These are phyloP conservation scores for Rhamphomyia laevipes DNA, from an alignment of 2,888 invertebrate species.

Conservation along the genomic window DNA sequence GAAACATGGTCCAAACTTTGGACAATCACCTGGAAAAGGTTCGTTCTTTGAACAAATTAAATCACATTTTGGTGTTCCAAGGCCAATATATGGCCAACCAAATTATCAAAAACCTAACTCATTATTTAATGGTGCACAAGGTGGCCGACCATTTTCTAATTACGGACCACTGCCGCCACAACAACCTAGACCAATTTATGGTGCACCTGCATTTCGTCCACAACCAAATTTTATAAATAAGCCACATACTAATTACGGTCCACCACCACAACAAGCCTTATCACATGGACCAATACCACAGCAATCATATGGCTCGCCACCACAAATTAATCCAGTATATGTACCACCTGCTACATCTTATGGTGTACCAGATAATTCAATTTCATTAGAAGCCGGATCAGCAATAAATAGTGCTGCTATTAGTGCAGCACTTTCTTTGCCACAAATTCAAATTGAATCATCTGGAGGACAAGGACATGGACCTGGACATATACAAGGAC, in stretches of 20 bases:
- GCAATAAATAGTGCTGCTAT: constrained; percentile 5
- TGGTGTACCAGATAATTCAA: constrained; percentile 23
- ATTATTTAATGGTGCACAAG: too few relatives aligned
- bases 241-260: constrained; percentile 27
- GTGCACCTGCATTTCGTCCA: constrained; percentile 32
- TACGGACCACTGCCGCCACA: constrained; percentile 28
- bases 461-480: constrained; percentile 41
- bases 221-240: constrained; percentile 21
- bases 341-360: constrained; percentile 17
- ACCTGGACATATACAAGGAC: constrained; percentile 53
- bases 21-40: constrained; percentile 13
- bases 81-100: constrained; percentile 39
- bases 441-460: constrained; percentile 1
- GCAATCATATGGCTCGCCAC: constrained; percentile 19
- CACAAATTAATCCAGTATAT: constrained; percentile 5
- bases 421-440: constrained; percentile 2
- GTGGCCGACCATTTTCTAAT: neutral
- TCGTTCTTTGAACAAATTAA: constrained; percentile 34
- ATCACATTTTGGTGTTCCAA: constrained; percentile 32
- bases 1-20: constrained; percentile 24
- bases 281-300: constrained; percentile 28
- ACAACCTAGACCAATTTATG: constrained; percentile 36
- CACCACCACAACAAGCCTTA: constrained; percentile 32
- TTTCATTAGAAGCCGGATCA: constrained; percentile 10
- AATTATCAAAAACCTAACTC: constrained; percentile 17